Conservation (phyloP, 2,113 vertebrate species). For the Charina bottae region DNA sequence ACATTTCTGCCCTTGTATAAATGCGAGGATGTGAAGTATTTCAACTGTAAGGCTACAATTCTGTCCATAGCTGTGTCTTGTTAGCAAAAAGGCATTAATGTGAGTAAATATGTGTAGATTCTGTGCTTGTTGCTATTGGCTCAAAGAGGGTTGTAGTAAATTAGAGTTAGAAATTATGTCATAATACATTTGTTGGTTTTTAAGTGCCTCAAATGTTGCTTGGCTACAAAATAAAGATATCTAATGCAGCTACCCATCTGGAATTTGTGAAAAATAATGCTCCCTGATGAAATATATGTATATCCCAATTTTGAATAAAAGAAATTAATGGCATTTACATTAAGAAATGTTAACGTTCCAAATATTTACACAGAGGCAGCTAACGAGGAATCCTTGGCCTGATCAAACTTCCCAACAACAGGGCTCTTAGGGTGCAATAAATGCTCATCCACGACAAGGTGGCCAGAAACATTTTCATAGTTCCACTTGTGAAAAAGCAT, state of each 20-base stretch:
- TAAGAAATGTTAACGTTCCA: conserved; percentile 11
- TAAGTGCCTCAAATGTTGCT: background rate
- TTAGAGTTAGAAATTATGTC: background rate
- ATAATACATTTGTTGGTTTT: background rate
- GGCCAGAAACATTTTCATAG: background rate
- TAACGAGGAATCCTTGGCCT: background rate
- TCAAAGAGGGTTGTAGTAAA: background rate
- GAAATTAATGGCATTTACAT: background rate
- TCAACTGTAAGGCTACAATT: background rate
- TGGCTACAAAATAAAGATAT: background rate
- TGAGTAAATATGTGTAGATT: background rate
- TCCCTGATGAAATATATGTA: background rate
- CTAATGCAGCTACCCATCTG: no score
- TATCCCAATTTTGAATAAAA: background rate
- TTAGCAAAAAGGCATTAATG: background rate
- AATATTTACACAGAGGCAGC: background rate
- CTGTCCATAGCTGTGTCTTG: background rate
- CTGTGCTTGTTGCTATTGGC: background rate
- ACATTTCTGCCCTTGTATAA: background rate
- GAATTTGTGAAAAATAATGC: background rate
- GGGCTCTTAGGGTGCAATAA: background rate
- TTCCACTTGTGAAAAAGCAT: background rate
- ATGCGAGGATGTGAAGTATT: background rate
- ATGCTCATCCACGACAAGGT: no score
- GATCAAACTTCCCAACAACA: background rate